Evolutionary conservation across 2,113 vertebrate species (phyloP), one percentile per base, ranked within the genome.

Genomic region (Arizona elegans): DNA sequence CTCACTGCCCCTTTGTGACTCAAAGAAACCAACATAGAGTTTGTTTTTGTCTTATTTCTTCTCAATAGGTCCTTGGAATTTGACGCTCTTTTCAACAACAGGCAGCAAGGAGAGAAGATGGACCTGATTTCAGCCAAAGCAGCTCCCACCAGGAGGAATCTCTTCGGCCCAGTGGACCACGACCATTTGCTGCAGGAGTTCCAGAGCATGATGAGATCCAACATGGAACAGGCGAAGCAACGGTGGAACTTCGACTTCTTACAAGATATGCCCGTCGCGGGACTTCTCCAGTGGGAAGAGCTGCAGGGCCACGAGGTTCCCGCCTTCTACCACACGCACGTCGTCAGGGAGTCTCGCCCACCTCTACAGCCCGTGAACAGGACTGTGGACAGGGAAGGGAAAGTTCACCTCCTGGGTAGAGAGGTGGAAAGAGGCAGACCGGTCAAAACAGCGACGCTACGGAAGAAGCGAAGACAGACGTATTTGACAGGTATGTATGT

Each of bases 161-260:
- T 98, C 55, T 98, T 98, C 0, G 98, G 98, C 29, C 97, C 98
- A 0, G 95, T 97, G 24, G 98, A 98, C 96, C 98, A 98, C 11
- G 91, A 97, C 95, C 97, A 98, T 96, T 96, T 98, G 75, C 94
- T 94, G 92, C 94, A 96, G 94, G 98, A 98, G 94, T 98, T 98
- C 93, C 96, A 98, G 95, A 95, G 90, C 26, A 92, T 98, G 62
- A 93, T 98, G 23, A 5, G 8, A 70, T 95, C 95, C 93, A 96
- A 88, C 0, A 0, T 97, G 47, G 96, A 98, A 91, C 90, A 86
- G 29, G 97, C 98, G 90, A 98, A 96, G 87, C 96, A 97, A 55
- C 97, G 98, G 75, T 98, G 97, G 98, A 98, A 97, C 96, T 98
- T 98, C 0, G 96, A 98, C 95, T 98, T 98, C 94, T 95, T 96